These are phyloP conservation scores for Philereme vetulata DNA, from an alignment of 2,888 invertebrate genomes.

Conservation along the genomic window DNA sequence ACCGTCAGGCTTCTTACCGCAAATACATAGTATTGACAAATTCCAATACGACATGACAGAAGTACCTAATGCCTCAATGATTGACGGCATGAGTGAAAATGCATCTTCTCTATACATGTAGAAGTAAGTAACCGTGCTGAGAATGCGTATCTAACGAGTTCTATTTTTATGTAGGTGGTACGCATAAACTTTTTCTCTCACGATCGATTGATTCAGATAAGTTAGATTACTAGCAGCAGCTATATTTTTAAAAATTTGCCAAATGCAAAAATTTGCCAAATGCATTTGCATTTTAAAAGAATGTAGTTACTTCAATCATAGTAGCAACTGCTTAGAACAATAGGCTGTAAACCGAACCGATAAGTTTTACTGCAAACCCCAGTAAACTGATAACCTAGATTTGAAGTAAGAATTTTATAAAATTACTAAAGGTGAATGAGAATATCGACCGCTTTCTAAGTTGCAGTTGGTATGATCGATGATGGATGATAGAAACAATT, in stretches of 20 bases:
- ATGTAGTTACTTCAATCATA: slow-evolving; percentile 44
- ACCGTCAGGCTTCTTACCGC: no score
- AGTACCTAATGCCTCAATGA: no score
- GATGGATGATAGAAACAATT: no score
- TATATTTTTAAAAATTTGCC: slow-evolving; percentile 13
- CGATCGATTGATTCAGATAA: neutral
- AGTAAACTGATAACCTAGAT: slow-evolving; percentile 75
- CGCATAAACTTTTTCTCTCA: neutral
- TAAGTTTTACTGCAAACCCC: slow-evolving; percentile 68
- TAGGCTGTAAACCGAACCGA: slow-evolving; percentile 71
- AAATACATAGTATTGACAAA: slow-evolving; percentile 4
- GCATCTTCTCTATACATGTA: no score
- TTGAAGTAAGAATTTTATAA: slow-evolving; percentile 30
- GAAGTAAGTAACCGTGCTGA: no score
- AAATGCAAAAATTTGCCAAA: slow-evolving; percentile 16
- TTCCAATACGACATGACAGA: slow-evolving; percentile 3
- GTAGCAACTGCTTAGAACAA: slow-evolving; percentile 63
- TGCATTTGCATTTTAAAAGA: slow-evolving; percentile 15
- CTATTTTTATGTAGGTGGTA: no score
- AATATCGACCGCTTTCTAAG: slow-evolving; percentile 7
- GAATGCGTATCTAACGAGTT: no score
- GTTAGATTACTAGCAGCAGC: neutral
- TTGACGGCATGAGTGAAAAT: no score
- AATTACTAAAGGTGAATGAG: slow-evolving; percentile 3
- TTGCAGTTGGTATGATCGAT: no score